Evolutionary conservation across 1,140 invertebrate species (phyloP), one percentile per base, ranked within the genome.

Genomic region (Macrobrachium rosenbergii): DNA sequence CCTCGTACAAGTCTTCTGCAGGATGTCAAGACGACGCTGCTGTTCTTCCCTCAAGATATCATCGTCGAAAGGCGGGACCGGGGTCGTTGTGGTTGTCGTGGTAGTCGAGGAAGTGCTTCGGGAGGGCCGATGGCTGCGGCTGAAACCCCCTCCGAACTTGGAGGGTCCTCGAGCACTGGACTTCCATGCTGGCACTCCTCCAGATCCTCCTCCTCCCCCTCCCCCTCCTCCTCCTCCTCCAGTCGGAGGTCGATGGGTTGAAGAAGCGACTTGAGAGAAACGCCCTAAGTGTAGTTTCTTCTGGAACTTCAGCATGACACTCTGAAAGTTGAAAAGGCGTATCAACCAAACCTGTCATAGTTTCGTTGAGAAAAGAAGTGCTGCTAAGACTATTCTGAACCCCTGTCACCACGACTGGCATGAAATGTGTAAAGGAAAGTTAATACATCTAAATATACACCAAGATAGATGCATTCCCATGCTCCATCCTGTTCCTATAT

Each of bases 1-100:
- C 84, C 79, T 87, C 19, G 64, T n/a, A 63, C 84, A 87, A 58
- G 84, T 79, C 60, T 45, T 63, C 16, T 87, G 84, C 10, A 87
- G 58, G 12, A 45, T 52, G 28, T 87, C 58, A 3, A 87, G 84
- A 5, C 84, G 64, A 23, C 78, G 58, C 12, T 59, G 21, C 17
- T 87, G 84, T 21, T 87, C 84, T 59, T 52, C 11, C 28, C 76
- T 79, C 78, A 87, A 82, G 59, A 87, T 16, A n/a, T 64, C 37
- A 23, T 87, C 77, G 5, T 78, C 16, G 14, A 58, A 28, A n/a
- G 72, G 37, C 0, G 84, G 78, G 19, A 73, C 0, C 0, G 78
- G 84, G 5, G 84, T 87, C n/a, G 84, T 87, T 12, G 78, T 75
- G 63, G 78, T 75, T 17, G 78, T 75, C 0, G 84, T 87, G 58